Evolutionary conservation across 2,888 invertebrate genomes (phyloP), one percentile per base, ranked within the genome.

Genomic region (Drosophila barbarae): DNA sequence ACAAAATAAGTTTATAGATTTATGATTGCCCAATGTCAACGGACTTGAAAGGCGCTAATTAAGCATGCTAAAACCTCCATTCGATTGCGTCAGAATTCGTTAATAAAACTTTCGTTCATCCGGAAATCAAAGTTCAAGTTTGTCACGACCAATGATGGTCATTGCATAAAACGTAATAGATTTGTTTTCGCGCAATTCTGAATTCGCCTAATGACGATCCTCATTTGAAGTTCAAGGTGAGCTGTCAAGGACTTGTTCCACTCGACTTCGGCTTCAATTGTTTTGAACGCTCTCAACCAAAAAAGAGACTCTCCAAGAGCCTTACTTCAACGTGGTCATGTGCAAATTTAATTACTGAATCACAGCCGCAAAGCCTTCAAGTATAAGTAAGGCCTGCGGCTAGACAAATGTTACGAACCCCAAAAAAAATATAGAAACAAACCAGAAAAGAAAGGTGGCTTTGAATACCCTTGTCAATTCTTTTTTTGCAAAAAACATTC

Each of bases 311-410:
- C 67, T 67, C 39, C 36, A 80, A 74, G 53, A 74, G 53, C 53
- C 35, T 39, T n/a, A 18, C 42, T 35, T 46, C 35, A 47, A 46
- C 41, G 34, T 49, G 42, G 50, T 56, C 50, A 69, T 74, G 56
- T 60, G 72, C 66, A 70, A 83, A 74, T 77, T 80, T 74, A 78
- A 78, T 83, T 77, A 83, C 73, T 69, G 77, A 78, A 72, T 78
- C 80, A 74, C 36, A 42, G 42, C 36, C 59, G 53, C 13, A 51
- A 26, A 60, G 66, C 9, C 67, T 51, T 39, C 46, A 51, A 71
- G 44, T 44, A 32, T 36, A n/a, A 36, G 42, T 32, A 54, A n/a
- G 9, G 56, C 64, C 66, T 18, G 30, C 30, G 64, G 64, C 64
- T 49, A 54, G 66, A 41, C 54, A 54, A 35, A 28, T 52, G 23